These are phyloP conservation scores for Cololabis saira DNA, from an alignment of 2,113 vertebrate genomes.

Conservation along the genomic window DNA sequence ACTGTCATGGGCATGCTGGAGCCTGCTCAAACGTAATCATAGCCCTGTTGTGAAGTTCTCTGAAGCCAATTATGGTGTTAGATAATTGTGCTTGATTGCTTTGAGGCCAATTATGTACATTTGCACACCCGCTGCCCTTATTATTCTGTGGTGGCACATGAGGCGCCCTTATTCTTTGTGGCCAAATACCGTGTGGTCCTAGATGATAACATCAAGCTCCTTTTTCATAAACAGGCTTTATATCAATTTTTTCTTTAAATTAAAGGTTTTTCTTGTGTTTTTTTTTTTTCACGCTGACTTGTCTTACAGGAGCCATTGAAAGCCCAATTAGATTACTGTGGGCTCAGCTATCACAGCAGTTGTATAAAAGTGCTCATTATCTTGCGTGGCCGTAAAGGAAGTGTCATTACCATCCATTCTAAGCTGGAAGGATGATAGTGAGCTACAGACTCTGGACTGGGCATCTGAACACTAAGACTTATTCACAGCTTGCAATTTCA, in stretches of 20 bases:
- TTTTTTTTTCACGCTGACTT: conserved; percentile 41
- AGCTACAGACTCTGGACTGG: conserved; percentile 23
- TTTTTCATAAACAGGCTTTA: conserved; percentile 22
- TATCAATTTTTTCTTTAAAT: conserved; percentile 15
- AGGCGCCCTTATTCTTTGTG: conserved; percentile 56
- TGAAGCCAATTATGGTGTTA: conserved; percentile 65
- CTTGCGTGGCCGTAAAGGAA: conserved; percentile 37
- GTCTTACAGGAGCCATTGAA: conserved; percentile 37
- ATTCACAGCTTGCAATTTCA: conserved; percentile 37
- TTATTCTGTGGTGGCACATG: conserved; percentile 47
- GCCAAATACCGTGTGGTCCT: conserved; percentile 55
- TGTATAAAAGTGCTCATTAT: conserved; percentile 65
- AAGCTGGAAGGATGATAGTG: conserved; percentile 32
- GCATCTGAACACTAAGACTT: conserved; percentile 46
- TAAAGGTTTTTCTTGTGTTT: conserved; percentile 16
- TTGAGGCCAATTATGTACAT: conserved; percentile 71
- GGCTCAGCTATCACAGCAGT: conserved; percentile 30
- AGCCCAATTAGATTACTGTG: conserved; percentile 54
- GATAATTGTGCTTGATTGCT: conserved; percentile 78
- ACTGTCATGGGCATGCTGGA: conserved; percentile 64
- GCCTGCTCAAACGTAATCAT: conserved; percentile 69
- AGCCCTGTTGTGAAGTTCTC: conserved; percentile 69
- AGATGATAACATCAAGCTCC: conserved; percentile 56
- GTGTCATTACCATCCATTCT: conserved; percentile 42
- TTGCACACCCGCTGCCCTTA: conserved; percentile 52